Base-by-base conservation (phyloP, 2,797 vertebrate species). In the Myotis pilosus region DNA sequence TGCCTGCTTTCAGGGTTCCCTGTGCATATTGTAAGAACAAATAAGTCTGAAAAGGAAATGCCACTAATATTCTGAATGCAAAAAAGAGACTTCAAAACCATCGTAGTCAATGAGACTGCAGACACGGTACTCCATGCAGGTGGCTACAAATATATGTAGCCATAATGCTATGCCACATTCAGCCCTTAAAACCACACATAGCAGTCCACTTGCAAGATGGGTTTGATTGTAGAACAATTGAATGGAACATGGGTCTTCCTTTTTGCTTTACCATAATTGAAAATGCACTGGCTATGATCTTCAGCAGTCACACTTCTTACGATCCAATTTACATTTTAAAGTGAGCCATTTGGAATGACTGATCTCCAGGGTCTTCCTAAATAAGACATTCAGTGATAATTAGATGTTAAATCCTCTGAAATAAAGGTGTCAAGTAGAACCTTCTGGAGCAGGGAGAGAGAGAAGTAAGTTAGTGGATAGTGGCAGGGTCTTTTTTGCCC, bases 181-280 rank as follows among this genome's bases (percentile, higher is more conserved):
- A 72, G 0, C 6, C 1, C 47, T 89, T 22, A 84, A 23, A n/a
- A 20, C 10, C 7, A 10, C 16, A 25, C 1, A 33, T 38, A 66
- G 4, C 0, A 22, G 3, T 53, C 12, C 41, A 3, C 55, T 76
- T 60, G 12, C 25, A 71, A 2, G 23, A 16, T n/a, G 55, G 19
- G 13, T 74, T 57, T 4, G 5, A 76, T 3, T 12, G 9, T 10
- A 66, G 47, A 12, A 20, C 4, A 1, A 1, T 1, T 30, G 15
- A 30, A 15, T 84, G 4, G 68, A 28, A 53, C 22, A 36, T 62
- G 41, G 5, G 0, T 74, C 13, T 28, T 87, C 60, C 22, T 36
- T 83, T 72, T 60, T 33, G 11, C 5, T 33, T 87, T 66, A 30
- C 16, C 28, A 8, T 3, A 13, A 49, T 6, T 25, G 47, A 44